Conservation (phyloP, 1,140 invertebrate species). For the Caenorhabditis inopinata region DNA sequence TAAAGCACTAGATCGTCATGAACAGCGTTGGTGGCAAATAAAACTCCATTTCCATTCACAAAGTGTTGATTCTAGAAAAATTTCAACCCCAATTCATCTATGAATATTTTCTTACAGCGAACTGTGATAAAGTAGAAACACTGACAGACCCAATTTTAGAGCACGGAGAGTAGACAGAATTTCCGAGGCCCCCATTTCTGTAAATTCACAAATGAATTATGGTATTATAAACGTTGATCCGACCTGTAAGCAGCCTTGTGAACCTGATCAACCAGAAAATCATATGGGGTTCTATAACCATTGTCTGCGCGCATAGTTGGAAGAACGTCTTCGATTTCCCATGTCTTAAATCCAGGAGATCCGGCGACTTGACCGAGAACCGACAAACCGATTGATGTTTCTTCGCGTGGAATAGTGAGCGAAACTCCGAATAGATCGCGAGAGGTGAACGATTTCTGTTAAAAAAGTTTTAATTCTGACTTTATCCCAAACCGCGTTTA, state of each 20-base stretch:
- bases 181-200: slow-evolving; percentile 60
- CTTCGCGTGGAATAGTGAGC: slow-evolving; percentile 51
- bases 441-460: slow-evolving; percentile 43
- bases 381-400: slow-evolving; percentile 56
- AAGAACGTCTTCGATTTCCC: slow-evolving; percentile 57
- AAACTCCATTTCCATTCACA: slow-evolving; percentile 51
- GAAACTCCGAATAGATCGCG: slow-evolving; percentile 40
- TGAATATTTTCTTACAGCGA: slow-evolving; percentile 15
- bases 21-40: slow-evolving; percentile 61
- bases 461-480: too few relatives aligned
- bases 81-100: neutral
- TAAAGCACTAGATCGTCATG: slow-evolving; percentile 56
- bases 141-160: slow-evolving; percentile 33
- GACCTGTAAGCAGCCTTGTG: slow-evolving; percentile 60
- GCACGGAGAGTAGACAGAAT: slow-evolving; percentile 51
- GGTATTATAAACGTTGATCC: neutral
- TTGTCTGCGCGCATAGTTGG: slow-evolving; percentile 49
- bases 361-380: slow-evolving; percentile 59
- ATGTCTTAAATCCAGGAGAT: slow-evolving; percentile 58
- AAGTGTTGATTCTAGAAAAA: slow-evolving; percentile 49
- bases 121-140: slow-evolving; percentile 46
- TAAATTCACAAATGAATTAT: too few relatives aligned
- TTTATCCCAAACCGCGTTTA: too few relatives aligned
- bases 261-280: slow-evolving; percentile 57
- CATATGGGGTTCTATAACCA: slow-evolving; percentile 48